Evolutionary conservation across 2,797 vertebrate species (phyloP).

Genomic region (Sparus aurata): DNA sequence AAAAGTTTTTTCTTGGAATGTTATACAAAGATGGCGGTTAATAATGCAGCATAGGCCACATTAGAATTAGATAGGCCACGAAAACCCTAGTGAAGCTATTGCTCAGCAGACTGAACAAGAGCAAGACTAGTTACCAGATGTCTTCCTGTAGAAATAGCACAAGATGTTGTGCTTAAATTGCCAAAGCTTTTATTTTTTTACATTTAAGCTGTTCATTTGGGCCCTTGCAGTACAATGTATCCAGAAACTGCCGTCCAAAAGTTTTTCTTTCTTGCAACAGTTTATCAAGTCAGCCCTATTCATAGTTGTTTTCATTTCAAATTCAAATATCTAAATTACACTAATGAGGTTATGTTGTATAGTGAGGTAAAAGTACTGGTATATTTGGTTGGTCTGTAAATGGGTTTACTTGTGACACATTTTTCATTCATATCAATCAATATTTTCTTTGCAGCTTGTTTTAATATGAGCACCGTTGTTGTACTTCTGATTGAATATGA

Average conservation of each 20-base stretch:
- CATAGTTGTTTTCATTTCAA: not conserved
- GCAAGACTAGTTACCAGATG: not conserved
- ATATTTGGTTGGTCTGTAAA: not conserved
- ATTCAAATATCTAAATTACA: not conserved
- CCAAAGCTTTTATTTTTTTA: not conserved
- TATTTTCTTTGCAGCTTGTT: not conserved
- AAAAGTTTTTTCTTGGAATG: no score
- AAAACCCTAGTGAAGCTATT: not conserved
- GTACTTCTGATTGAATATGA: not conserved
- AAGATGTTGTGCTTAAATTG: not conserved
- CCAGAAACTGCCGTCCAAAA: not conserved
- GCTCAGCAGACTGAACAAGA: constrained; percentile 3
- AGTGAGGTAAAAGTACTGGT: not conserved
- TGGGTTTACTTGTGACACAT: not conserved
- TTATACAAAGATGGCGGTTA: no score
- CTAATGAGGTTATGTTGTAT: not conserved
- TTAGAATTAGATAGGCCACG: no score
- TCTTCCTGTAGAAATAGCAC: not conserved
- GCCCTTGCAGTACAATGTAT: not conserved
- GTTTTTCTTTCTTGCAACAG: not conserved
- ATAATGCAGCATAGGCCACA: no score
- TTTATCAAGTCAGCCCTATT: not conserved
- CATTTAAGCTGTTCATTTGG: not conserved
- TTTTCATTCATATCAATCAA: not conserved
- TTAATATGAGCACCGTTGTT: not conserved